These are phyloP conservation scores for Leuciscus idus DNA, from an alignment of 2,113 vertebrate genomes.

Conservation along the genomic window DNA sequence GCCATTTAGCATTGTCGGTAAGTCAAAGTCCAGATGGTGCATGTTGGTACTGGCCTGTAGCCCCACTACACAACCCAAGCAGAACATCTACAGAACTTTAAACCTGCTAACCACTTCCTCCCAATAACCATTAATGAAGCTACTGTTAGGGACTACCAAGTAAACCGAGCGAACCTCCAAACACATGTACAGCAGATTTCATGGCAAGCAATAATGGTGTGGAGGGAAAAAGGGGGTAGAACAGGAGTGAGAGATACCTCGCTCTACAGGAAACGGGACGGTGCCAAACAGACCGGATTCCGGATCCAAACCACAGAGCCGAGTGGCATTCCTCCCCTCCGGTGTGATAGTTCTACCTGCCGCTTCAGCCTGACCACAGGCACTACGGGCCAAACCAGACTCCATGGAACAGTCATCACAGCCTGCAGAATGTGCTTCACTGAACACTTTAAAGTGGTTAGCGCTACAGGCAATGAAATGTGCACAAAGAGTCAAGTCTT, in stretches of 20 bases:
- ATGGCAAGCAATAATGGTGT: constrained; percentile 34
- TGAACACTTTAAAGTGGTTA: constrained; percentile 53
- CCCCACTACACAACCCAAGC: constrained; percentile 6
- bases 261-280: constrained; percentile 44
- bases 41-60: constrained; percentile 38
- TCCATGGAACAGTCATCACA: constrained; percentile 43
- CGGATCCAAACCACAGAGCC: constrained; percentile 43
- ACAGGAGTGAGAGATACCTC: constrained; percentile 27
- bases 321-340: constrained; percentile 55
- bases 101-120: constrained; percentile 48
- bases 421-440: constrained; percentile 29
- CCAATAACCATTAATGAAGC: constrained; percentile 62
- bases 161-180: constrained; percentile 51
- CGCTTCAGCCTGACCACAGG: constrained; percentile 51
- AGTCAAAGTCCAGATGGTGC: constrained; percentile 17
- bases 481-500: constrained; percentile 50
- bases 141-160: constrained; percentile 41
- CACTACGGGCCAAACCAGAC: constrained; percentile 50
- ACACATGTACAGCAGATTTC: constrained; percentile 60
- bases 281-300: constrained; percentile 51
- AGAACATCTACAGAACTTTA: constrained; percentile 39
- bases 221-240: constrained; percentile 4
- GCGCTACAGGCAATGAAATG: constrained; percentile 52
- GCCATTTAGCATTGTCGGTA: constrained; percentile 20
- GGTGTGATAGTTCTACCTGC: constrained; percentile 56